A percentile compares a stretch with the other conserved stretches of the same genome.
Conservation (phyloP, 2,888 invertebrate genomes). For the Orthosia incerta region DNA sequence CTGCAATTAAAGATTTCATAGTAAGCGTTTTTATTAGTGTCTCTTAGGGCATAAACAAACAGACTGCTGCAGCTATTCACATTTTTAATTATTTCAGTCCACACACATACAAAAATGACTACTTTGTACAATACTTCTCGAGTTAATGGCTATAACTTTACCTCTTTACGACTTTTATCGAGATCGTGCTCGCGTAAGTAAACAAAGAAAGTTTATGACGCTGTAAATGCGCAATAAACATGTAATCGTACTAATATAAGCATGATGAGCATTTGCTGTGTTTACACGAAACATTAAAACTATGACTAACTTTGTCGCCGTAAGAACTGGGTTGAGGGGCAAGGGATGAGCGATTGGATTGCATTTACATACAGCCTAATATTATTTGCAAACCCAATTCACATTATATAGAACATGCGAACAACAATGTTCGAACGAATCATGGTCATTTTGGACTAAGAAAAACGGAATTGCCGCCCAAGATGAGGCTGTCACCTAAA, state of each 20-base stretch:
- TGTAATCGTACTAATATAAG: conserved; percentile 58
- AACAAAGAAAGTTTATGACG: conserved; percentile 59
- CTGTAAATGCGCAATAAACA: conserved; percentile 65
- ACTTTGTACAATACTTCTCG: conserved; percentile 31
- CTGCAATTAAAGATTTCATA: background rate
- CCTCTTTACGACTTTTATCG: conserved; percentile 42
- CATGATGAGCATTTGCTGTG: conserved; percentile 65
- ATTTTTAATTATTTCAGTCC: conserved; percentile 26
- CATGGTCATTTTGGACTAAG: too few relatives aligned
- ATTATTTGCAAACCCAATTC: too few relatives aligned
- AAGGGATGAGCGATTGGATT: conserved; percentile 43
- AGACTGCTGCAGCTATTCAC: background rate
- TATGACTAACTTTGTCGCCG: conserved; percentile 71
- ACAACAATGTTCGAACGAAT: too few relatives aligned
- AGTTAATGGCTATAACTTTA: conserved; percentile 16
- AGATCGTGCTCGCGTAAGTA: conserved; percentile 38
- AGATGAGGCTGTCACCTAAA: too few relatives aligned
- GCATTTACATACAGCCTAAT: too few relatives aligned
- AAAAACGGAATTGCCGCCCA: too few relatives aligned
- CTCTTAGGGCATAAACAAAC: background rate
- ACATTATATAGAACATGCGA: too few relatives aligned
- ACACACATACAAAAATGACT: conserved; percentile 27
- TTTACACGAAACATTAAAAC: conserved; percentile 72
- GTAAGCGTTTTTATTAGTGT: background rate
- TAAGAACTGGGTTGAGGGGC: conserved; percentile 34